phyloP scores from a whole-genome alignment of 2,113 vertebrate genomes.

The Scopus umbretta region DNA sequence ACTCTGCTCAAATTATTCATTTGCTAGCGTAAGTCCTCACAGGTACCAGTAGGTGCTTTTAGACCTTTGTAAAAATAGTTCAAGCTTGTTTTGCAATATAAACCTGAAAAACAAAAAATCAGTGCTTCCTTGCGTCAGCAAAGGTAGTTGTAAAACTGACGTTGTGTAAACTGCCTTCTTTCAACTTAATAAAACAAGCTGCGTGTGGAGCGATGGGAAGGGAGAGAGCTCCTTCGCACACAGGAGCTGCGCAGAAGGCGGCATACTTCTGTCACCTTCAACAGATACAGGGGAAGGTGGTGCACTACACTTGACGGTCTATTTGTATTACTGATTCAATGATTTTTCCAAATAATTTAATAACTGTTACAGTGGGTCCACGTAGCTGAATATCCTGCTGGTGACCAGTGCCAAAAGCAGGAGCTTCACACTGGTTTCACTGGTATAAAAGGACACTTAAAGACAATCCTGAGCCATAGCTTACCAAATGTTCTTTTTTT shows the following conservation, averaged over 20 bases:
- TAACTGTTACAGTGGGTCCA: neutral
- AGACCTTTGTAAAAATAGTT: conserved; percentile 16
- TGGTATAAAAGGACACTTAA: neutral
- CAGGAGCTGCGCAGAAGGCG: neutral
- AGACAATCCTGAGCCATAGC: neutral
- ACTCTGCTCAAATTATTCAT: neutral
- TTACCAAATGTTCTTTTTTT: neutral
- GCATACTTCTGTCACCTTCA: neutral
- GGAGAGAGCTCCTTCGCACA: neutral
- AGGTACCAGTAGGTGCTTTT: neutral
- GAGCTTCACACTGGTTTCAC: neutral
- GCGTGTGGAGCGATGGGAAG: neutral
- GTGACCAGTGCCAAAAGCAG: neutral
- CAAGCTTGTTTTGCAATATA: conserved; percentile 21
- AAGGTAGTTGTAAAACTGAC: conserved; percentile 18
- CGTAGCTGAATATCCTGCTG: neutral
- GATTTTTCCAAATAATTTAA: neutral
- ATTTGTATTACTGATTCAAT: neutral
- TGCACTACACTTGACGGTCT: neutral
- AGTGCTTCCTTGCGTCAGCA: neutral
- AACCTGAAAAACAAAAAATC: neutral
- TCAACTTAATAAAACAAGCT: neutral
- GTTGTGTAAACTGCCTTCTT: neutral
- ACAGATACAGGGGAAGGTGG: neutral
- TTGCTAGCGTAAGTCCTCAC: neutral